These are phyloP conservation scores for Stomatorhinus walkeri DNA, from an alignment of 2,797 vertebrate species.

Conservation along the genomic window DNA sequence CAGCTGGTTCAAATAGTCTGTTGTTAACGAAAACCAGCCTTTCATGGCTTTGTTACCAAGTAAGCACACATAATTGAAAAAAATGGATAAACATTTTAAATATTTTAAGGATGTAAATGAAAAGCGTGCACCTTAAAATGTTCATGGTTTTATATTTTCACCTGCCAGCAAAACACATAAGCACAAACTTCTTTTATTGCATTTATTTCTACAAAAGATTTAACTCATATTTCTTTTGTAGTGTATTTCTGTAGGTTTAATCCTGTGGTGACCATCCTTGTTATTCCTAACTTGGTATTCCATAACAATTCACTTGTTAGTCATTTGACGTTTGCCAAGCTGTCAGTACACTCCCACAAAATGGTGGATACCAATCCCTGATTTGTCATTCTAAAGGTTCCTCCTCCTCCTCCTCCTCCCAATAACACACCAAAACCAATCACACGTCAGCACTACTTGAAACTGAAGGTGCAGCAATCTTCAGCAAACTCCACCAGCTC, in stretches of 20 bases:
- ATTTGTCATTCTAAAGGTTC: background rate
- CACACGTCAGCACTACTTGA: background rate
- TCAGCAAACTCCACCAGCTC: background rate
- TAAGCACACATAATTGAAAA: background rate
- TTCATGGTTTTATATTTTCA: background rate
- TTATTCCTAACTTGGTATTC: background rate
- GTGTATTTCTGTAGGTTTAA: background rate
- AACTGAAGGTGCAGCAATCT: background rate
- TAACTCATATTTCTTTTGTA: background rate
- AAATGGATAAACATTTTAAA: background rate
- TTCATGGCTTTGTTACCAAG: background rate
- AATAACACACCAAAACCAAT: background rate
- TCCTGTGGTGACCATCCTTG: background rate
- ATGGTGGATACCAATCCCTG: background rate
- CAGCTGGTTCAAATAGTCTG: conserved; percentile 4
- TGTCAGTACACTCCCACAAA: background rate
- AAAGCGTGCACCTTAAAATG: background rate
- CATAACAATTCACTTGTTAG: background rate
- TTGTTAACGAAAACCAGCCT: conserved; percentile 10
- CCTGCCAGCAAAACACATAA: background rate
- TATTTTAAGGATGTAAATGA: background rate
- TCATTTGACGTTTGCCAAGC: background rate
- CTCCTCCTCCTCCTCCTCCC: background rate
- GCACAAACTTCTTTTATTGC: background rate
- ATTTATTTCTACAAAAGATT: background rate